These are phyloP conservation scores for Aporrectodea caliginosa DNA, from an alignment of 1,140 invertebrate species.

Conservation along the genomic window DNA sequence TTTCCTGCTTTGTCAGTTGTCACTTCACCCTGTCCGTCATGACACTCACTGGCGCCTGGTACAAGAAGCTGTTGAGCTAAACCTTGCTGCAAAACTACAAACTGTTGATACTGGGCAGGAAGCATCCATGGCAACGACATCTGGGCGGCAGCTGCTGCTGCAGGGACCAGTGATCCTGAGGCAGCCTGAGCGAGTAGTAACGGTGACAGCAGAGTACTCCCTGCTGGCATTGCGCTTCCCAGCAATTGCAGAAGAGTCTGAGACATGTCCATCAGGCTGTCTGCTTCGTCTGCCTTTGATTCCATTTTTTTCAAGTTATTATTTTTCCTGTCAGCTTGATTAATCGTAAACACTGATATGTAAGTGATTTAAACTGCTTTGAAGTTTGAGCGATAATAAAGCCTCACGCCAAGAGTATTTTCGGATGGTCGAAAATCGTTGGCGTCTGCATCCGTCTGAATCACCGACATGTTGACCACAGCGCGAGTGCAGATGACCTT, in stretches of 20 bases:
- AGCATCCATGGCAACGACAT: background rate
- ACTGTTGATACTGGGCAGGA: background rate
- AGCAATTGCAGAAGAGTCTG: background rate
- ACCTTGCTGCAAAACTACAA: background rate
- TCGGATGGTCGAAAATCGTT: too few relatives aligned
- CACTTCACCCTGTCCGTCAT: background rate
- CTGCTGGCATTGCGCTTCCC: background rate
- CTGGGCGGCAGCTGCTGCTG: background rate
- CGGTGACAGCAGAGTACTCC: background rate
- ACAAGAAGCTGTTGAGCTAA: background rate
- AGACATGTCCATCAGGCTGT: conserved; percentile 17
- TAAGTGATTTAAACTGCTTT: too few relatives aligned
- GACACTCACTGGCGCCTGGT: background rate
- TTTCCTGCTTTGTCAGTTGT: background rate
- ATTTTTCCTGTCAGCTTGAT: too few relatives aligned
- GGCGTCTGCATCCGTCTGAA: too few relatives aligned
- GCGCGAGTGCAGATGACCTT: too few relatives aligned
- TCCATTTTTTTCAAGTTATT: conserved; percentile 35
- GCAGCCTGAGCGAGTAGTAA: background rate
- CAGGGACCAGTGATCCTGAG: background rate
- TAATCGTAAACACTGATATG: too few relatives aligned
- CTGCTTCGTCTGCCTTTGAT: background rate
- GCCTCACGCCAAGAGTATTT: too few relatives aligned
- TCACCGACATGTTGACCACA: too few relatives aligned
- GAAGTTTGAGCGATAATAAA: too few relatives aligned